phyloP scores from a whole-genome alignment of 1,140 invertebrate species.

The Schlechtendalia chinensis region DNA sequence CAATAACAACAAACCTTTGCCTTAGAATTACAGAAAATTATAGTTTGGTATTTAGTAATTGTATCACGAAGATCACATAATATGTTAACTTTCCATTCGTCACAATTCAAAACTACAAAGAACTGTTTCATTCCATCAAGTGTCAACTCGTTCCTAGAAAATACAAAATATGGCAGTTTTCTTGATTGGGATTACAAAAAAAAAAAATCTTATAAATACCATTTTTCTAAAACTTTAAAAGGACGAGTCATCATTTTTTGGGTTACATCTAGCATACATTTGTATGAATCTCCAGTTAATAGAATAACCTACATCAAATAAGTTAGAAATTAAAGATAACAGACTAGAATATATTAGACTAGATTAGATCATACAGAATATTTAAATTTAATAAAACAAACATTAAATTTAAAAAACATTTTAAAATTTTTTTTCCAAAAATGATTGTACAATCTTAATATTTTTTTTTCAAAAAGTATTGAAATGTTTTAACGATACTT shows the following conservation, averaged over 20 bases:
- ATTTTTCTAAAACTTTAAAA: slow-evolving; percentile 96
- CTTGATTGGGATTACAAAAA: background rate
- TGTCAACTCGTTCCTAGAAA: slow-evolving; percentile 94
- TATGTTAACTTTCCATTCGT: slow-evolving; percentile 99
- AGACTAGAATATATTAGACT: too few relatives aligned
- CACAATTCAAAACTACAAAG: slow-evolving; percentile 97
- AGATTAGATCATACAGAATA: too few relatives aligned
- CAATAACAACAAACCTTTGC: slow-evolving; percentile 74
- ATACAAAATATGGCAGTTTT: slow-evolving; percentile 35
- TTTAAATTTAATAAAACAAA: too few relatives aligned
- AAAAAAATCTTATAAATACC: slow-evolving; percentile 61
- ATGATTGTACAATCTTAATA: too few relatives aligned
- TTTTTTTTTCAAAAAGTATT: background rate
- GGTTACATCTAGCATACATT: slow-evolving; percentile 99
- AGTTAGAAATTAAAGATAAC: too few relatives aligned
- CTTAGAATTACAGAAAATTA: slow-evolving; percentile 99
- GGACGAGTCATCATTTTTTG: slow-evolving; percentile 99
- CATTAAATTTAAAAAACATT: too few relatives aligned
- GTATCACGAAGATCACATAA: slow-evolving; percentile 99
- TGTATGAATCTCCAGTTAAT: slow-evolving; percentile 95
- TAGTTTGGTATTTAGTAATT: slow-evolving; percentile 97
- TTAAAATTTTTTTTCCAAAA: too few relatives aligned
- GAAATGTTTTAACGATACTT: slow-evolving; percentile 58
- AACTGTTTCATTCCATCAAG: slow-evolving; percentile 99
- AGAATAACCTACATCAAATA: slow-evolving; percentile 68